Evolutionary conservation across 2,888 invertebrate genomes (phyloP).

Genomic region (Eupithecia inturbata): DNA sequence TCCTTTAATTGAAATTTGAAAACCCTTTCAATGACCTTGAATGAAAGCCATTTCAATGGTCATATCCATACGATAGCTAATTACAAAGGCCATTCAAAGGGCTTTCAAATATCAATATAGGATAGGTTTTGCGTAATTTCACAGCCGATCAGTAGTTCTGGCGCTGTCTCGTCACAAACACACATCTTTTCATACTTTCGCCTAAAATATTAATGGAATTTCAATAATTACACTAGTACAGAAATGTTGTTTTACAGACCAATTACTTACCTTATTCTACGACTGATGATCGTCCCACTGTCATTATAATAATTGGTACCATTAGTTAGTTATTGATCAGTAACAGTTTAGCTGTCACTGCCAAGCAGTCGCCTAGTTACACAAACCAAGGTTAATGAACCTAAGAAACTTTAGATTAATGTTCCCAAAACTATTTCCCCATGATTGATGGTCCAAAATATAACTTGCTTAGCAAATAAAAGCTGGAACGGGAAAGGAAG

Average conservation of each 20-base stretch:
- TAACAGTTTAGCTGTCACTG: conserved; percentile 4
- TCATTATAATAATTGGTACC: not conserved
- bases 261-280: conserved; percentile 1
- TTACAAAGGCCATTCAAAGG: no score
- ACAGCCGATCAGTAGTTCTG: not conserved
- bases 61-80: no score
- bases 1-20: no score
- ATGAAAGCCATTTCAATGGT: no score
- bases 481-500: conserved; percentile 32
- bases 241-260: not conserved
- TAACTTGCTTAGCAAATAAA: conserved; percentile 43
- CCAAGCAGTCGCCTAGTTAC: not conserved
- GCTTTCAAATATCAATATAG: no score
- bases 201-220: not conserved
- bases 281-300: not conserved
- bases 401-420: conserved; percentile 35
- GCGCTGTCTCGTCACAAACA: not conserved
- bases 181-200: not conserved
- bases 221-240: not conserved
- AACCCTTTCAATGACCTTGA: no score
- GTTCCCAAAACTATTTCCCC: conserved; percentile 37
- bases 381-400: conserved; percentile 35
- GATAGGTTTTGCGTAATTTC: no score
- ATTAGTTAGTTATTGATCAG: conserved; percentile 4
- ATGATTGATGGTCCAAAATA: conserved; percentile 44